Base-by-base conservation (phyloP, 2,797 vertebrate species). In the Anomalospiza imberbis region DNA sequence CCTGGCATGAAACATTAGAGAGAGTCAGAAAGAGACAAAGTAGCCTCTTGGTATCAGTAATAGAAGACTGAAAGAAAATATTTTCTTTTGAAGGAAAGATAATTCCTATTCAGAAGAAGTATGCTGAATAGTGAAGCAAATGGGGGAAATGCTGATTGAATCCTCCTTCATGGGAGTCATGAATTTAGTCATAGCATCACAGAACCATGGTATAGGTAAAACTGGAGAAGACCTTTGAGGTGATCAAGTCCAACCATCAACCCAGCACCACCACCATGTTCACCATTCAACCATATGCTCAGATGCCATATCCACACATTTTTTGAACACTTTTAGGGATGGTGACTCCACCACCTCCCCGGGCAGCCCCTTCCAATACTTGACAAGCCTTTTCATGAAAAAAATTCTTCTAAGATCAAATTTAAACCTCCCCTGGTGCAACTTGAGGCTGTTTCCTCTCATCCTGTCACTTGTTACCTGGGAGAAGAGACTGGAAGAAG, bases 381-480 rank as follows among this genome's bases (percentile, higher is more conserved):
- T 70, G 11, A n/a, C 13, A 44, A 9, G 36, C 7, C 10, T 29
- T 57, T 82, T 28, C 20, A 12, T 18, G 32, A 44, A 51, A 44
- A 63, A 70, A 45, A 45, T 70, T 44, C 12, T 36, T 62, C 13
- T 63, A 25, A 18, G 50, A 51, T 1, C 2, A 7, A 26, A 44
- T 63, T 22, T 38, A 70, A 83, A 45, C 57, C 8, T 51, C 20
- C 22, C 6, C 14, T 62, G 36, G 3, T 28, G 25, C 36, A 50
- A 18, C 62, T 25, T 63, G 78, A 50, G 38, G 44, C 16, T 2
- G 6, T 57, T 82, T 63, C 14, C 19, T 63, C n/a, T 57, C 45
- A 45, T 2, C 10, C 17, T 38, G 50, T 18, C 0, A 0, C 26
- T 28, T 57, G 24, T 57, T 53, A 60, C 7, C 32, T 57, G 42